Conservation (phyloP, 2,113 vertebrate genomes). For the Atractosteus spatula region DNA sequence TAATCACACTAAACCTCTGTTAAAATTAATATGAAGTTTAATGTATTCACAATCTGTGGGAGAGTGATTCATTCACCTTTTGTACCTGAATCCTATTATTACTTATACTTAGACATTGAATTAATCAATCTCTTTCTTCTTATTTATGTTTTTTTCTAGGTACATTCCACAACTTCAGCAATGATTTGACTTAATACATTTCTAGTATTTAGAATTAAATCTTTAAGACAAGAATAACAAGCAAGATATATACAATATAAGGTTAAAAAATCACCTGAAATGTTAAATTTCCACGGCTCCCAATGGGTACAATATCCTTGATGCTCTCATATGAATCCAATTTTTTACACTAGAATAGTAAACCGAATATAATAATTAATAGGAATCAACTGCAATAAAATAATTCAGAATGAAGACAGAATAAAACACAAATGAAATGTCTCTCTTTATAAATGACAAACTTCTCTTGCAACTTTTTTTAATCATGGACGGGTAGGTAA, state of each 20-base stretch:
- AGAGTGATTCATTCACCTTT: too few relatives aligned
- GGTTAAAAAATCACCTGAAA: constrained; percentile 25
- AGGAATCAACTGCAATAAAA: not conserved
- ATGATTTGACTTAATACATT: too few relatives aligned
- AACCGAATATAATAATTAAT: not conserved
- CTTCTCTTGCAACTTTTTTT: not conserved
- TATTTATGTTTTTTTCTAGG: too few relatives aligned
- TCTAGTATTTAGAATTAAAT: too few relatives aligned
- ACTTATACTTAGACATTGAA: too few relatives aligned
- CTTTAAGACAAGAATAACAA: too few relatives aligned
- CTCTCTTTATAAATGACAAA: not conserved
- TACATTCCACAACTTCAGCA: too few relatives aligned
- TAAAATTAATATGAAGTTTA: too few relatives aligned
- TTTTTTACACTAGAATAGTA: constrained; percentile 54
- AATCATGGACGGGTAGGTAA: not conserved
- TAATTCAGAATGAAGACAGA: not conserved
- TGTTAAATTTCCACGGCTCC: constrained; percentile 22
- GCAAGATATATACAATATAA: constrained; percentile 5
- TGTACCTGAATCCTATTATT: too few relatives aligned
- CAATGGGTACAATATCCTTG: not conserved
- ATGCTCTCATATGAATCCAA: constrained; percentile 44
- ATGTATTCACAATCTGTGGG: too few relatives aligned
- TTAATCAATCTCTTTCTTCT: too few relatives aligned
- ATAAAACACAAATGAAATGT: not conserved
- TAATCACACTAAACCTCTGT: too few relatives aligned